These are phyloP conservation scores for Lypha dubia DNA, from an alignment of 2,888 invertebrate species.

Conservation along the genomic window DNA sequence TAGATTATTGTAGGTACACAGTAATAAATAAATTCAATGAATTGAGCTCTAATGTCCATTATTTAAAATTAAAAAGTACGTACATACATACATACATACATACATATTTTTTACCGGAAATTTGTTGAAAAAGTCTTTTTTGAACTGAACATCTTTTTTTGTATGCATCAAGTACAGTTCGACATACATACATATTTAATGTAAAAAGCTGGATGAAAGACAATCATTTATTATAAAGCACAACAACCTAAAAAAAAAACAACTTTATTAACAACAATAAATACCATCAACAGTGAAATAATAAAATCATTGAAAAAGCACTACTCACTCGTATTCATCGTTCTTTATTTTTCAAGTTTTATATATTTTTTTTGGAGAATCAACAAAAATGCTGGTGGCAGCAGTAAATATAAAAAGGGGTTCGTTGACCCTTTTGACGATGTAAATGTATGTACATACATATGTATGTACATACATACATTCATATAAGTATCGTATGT, in stretches of 20 bases:
- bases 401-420: conserved; percentile 35
- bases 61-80: conserved; percentile 6
- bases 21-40: conserved; percentile 13
- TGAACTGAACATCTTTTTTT: conserved; percentile 23
- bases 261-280: conserved; percentile 49
- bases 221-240: conserved; percentile 39
- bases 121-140: conserved; percentile 18
- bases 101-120: conserved; percentile 35
- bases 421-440: conserved; percentile 59
- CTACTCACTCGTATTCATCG: conserved; percentile 35
- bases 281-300: conserved; percentile 37
- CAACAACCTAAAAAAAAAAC: background rate
- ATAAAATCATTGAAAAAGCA: conserved; percentile 53
- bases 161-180: conserved; percentile 17
- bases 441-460: background rate
- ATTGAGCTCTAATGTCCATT: conserved; percentile 8
- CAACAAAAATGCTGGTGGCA: conserved; percentile 60
- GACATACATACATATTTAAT: conserved; percentile 19
- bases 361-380: conserved; percentile 16
- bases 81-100: too few relatives aligned
- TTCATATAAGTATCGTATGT: background rate
- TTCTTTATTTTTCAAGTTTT: conserved; percentile 28
- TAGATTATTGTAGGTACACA: conserved; percentile 8
- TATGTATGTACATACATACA: background rate
- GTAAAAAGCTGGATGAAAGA: conserved; percentile 41